phyloP scores from a whole-genome alignment of 2,113 vertebrate genomes.

The Lophotis ruficrista region DNA sequence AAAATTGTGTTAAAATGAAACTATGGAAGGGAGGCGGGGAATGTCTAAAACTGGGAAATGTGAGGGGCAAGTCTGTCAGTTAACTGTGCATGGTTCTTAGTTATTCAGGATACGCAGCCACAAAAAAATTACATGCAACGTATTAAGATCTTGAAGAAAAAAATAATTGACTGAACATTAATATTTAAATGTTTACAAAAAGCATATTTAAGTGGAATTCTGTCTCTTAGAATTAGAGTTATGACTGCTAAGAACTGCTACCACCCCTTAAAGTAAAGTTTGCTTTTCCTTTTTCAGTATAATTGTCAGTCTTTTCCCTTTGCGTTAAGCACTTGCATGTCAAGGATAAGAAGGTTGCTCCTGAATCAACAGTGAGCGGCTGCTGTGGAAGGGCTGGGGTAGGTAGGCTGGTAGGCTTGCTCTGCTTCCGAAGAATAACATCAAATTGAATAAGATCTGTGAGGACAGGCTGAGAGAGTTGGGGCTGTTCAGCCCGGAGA shows the following conservation, averaged over 20 bases:
- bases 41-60: not conserved
- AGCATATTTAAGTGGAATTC: not conserved
- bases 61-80: not conserved
- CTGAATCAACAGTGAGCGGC: not conserved
- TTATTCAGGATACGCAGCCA: not conserved
- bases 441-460: no score
- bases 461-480: no score
- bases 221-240: not conserved
- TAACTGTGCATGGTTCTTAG: not conserved
- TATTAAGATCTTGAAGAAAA: not conserved
- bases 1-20: not conserved
- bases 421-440: not conserved
- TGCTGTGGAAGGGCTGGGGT: not conserved
- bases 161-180: not conserved
- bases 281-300: not conserved
- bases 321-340: not conserved
- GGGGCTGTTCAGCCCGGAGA: no score
- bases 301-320: not conserved
- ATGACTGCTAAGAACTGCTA: not conserved
- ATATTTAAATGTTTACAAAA: not conserved
- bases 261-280: not conserved
- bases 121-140: not conserved
- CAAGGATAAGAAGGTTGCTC: not conserved
- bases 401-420: not conserved
- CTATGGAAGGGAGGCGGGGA: not conserved